These are phyloP conservation scores for Illadopsis cleaveri DNA, from an alignment of 2,113 vertebrate genomes.

Conservation along the genomic window DNA sequence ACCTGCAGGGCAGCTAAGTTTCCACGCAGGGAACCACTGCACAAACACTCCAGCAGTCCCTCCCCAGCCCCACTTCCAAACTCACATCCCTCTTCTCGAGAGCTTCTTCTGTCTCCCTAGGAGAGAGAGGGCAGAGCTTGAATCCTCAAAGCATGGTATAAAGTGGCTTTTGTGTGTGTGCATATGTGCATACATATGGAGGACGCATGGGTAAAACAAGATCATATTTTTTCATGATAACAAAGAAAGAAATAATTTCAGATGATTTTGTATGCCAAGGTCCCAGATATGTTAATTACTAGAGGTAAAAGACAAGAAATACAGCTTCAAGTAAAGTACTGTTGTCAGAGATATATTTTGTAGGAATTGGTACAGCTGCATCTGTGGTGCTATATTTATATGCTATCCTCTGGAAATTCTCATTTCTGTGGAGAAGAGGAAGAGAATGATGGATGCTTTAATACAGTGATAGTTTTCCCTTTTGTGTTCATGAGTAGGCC, in stretches of 20 bases:
- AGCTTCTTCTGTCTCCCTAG: neutral
- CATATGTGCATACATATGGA: accelerated
- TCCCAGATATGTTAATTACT: neutral
- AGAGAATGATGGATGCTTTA: neutral
- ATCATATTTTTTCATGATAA: neutral
- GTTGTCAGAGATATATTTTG: neutral
- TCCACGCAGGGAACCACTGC: neutral
- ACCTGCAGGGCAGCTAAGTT: neutral
- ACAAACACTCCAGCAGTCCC: accelerated
- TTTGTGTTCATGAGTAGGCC: neutral
- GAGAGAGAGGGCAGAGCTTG: neutral
- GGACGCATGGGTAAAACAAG: accelerated
- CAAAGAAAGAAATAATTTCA: neutral
- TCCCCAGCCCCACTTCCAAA: neutral
- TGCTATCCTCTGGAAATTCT: neutral
- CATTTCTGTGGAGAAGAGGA: neutral
- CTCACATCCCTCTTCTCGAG: neutral
- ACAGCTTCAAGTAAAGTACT: neutral
- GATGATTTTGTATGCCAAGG: neutral
- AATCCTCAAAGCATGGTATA: neutral
- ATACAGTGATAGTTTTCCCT: neutral
- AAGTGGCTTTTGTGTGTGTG: neutral
- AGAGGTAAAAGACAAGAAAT: neutral
- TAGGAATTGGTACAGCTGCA: neutral
- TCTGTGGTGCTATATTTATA: neutral